Evolutionary conservation across 2,888 invertebrate species (phyloP).

Genomic region (Drosophila histrio): DNA sequence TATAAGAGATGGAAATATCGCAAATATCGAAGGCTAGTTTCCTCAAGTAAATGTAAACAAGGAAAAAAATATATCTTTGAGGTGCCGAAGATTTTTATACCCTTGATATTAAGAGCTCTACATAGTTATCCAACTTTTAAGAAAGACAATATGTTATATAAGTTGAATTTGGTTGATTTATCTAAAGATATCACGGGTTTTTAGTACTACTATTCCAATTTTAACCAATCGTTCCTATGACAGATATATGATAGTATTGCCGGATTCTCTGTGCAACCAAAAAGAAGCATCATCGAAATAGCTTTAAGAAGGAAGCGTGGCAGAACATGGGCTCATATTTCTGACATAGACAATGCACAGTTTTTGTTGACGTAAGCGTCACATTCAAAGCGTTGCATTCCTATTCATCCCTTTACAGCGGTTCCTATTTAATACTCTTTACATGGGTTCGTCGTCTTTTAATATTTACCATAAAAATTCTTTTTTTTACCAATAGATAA

Average conservation of each 20-base stretch:
- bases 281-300: not conserved
- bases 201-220: not conserved
- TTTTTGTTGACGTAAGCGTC: too few relatives aligned
- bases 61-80: not conserved
- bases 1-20: not conserved
- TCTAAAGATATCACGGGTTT: not conserved
- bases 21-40: not conserved
- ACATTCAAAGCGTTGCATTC: too few relatives aligned
- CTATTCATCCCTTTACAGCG: too few relatives aligned
- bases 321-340: not conserved
- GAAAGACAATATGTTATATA: not conserved
- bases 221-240: not conserved
- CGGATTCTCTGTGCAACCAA: not conserved
- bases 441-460: not conserved
- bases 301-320: too few relatives aligned
- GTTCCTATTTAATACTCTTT: not conserved
- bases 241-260: not conserved
- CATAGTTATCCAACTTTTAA: not conserved
- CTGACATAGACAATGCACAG: not conserved
- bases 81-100: not conserved
- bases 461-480: not conserved
- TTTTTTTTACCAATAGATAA: not conserved
- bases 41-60: not conserved
- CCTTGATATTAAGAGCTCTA: not conserved
- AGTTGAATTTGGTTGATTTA: not conserved